Conservation (phyloP, 2,113 vertebrate genomes). For the Pollachius pollachius region DNA sequence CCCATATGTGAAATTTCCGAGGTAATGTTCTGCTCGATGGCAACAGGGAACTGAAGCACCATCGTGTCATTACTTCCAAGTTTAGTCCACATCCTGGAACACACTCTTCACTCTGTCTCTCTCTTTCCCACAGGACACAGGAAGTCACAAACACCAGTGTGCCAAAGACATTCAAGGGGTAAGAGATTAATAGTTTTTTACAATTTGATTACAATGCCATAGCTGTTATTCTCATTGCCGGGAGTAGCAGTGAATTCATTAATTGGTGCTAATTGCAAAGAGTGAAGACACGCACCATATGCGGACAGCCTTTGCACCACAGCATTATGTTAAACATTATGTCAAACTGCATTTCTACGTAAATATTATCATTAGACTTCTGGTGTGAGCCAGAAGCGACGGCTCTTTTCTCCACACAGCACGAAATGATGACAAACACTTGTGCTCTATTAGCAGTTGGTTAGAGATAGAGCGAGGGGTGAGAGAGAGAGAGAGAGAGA, state of each 20-base stretch:
- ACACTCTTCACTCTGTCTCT: not conserved
- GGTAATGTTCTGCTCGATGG: not conserved
- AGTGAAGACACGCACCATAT: too few relatives aligned
- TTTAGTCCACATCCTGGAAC: not conserved
- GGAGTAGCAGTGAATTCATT: not conserved
- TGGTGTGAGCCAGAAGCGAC: too few relatives aligned
- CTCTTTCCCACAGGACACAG: slow-evolving; percentile 74
- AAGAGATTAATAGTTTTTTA: slow-evolving; percentile 48
- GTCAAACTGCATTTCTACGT: not conserved
- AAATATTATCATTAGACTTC: too few relatives aligned
- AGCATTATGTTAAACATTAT: not conserved
- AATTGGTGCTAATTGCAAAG: not conserved
- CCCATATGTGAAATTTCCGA: not conserved
- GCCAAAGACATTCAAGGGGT: slow-evolving; percentile 85
- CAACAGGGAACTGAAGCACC: not conserved
- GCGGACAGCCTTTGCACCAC: not conserved
- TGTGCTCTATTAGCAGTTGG: not conserved
- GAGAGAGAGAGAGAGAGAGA: not conserved
- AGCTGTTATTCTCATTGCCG: not conserved
- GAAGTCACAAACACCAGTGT: slow-evolving; percentile 77
- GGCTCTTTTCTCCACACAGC: not conserved
- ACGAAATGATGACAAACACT: too few relatives aligned
- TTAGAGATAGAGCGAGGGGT: not conserved
- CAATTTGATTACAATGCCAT: not conserved
- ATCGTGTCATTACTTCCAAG: not conserved